Conservation (phyloP, 2,888 invertebrate genomes). For the Trissolcus brochymenae region DNA sequence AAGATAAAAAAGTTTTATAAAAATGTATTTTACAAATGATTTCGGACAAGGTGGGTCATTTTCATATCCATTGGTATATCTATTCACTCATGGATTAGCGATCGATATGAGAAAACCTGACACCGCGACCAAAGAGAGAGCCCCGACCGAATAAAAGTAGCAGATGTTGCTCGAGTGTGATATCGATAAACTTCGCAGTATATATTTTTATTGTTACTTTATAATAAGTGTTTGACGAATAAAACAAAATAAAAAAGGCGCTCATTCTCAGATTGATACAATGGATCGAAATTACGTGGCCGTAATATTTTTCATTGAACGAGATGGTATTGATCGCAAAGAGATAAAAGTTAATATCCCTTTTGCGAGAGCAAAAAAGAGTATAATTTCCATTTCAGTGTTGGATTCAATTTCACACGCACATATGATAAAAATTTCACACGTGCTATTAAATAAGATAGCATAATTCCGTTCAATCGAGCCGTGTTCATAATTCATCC, state of each 20-base stretch:
- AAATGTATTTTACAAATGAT: background rate
- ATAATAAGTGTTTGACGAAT: background rate
- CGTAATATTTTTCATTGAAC: too few relatives aligned
- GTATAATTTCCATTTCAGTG: constrained; percentile 33
- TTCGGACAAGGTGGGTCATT: constrained; percentile 9
- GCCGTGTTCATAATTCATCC: constrained; percentile 33
- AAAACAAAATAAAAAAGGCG: constrained; percentile 2
- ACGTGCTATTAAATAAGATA: constrained; percentile 8
- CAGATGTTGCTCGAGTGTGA: constrained; percentile 34
- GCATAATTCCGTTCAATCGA: constrained; percentile 21
- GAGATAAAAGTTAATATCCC: background rate
- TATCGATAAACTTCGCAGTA: constrained; percentile 38
- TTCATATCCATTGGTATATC: constrained; percentile 26
- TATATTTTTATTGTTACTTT: constrained; percentile 36
- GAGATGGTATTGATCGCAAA: background rate
- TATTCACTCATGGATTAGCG: constrained; percentile 28
- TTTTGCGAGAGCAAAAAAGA: constrained; percentile 6
- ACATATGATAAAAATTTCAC: constrained; percentile 14
- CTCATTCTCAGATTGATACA: background rate
- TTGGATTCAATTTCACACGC: constrained; percentile 33
- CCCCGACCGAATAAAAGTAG: constrained; percentile 31
- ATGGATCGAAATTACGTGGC: too few relatives aligned
- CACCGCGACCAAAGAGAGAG: constrained; percentile 13
- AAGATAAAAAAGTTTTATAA: too few relatives aligned
- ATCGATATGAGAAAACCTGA: constrained; percentile 35